phyloP scores from a whole-genome alignment of 2,113 vertebrate genomes.

The Colius striatus region DNA sequence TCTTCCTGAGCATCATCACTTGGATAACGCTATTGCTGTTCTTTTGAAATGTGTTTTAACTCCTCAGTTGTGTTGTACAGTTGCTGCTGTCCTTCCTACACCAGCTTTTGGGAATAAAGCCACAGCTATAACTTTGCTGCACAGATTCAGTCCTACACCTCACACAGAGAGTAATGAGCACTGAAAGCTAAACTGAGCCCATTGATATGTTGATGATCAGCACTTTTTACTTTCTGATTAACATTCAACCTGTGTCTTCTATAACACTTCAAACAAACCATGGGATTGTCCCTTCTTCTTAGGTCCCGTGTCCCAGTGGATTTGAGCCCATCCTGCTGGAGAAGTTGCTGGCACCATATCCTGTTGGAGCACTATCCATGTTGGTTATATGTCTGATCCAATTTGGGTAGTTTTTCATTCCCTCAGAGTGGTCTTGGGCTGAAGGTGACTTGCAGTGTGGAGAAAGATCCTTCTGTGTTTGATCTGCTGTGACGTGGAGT shows the following conservation, averaged over 20 bases:
- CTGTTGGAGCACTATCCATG: not conserved
- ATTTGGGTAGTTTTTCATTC: not conserved
- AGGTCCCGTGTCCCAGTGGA: constrained; percentile 29
- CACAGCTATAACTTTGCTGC: not conserved
- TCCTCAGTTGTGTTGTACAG: not conserved
- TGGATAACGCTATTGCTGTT: not conserved
- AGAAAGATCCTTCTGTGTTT: not conserved
- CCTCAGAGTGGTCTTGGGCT: not conserved
- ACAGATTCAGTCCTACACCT: constrained; percentile 7
- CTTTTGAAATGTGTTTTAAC: not conserved
- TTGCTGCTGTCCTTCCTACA: not conserved
- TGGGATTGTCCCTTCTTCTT: constrained; percentile 58
- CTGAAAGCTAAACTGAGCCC: constrained; percentile 64
- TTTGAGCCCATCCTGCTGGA: constrained; percentile 33
- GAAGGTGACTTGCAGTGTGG: not conserved
- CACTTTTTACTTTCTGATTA: constrained; percentile 66
- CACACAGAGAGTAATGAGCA: constrained; percentile 33
- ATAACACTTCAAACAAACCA: constrained; percentile 48
- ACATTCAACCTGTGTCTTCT: constrained; percentile 67
- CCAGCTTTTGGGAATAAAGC: not conserved
- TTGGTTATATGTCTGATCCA: not conserved
- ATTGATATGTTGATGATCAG: constrained; percentile 72
- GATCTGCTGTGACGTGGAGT: fast-evolving
- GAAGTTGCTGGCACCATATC: not conserved
- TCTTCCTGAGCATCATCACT: not conserved